These are phyloP conservation scores for Schlechtendalia chinensis DNA, from an alignment of 1,140 invertebrate genomes.

Conservation along the genomic window DNA sequence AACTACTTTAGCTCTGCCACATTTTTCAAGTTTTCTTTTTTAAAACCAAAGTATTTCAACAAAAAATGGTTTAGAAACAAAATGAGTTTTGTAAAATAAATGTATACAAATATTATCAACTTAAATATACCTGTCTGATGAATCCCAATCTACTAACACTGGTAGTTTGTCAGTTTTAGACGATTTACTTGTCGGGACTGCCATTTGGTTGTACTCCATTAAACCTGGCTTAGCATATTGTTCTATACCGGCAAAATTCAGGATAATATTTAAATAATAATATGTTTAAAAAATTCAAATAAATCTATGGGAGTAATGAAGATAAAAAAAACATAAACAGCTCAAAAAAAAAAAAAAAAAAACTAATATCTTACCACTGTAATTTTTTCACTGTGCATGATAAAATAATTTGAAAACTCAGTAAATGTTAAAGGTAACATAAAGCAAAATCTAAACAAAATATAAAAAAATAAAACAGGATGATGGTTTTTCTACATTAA, in stretches of 20 bases:
- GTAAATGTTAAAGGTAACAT: conserved; percentile 53
- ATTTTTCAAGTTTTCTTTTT: background rate
- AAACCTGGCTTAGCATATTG: conserved; percentile 60
- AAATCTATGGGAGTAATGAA: background rate
- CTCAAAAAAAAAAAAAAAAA: conserved; percentile 56
- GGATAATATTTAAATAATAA: background rate
- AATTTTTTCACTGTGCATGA: conserved; percentile 59
- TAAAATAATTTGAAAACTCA: conserved; percentile 51
- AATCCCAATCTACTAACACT: conserved; percentile 63
- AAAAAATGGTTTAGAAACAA: too few species aligned
- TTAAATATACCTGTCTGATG: conserved; percentile 58
- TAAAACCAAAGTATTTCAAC: too few species aligned
- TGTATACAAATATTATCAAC: background rate
- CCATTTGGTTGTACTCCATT: conserved; percentile 60
- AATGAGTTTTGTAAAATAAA: background rate
- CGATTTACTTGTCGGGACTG: conserved; percentile 54
- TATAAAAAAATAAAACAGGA: conserved; percentile 50
- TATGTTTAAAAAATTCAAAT: background rate
- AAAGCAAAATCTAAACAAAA: conserved; percentile 51
- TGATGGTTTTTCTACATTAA: background rate
- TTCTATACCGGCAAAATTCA: conserved; percentile 53
- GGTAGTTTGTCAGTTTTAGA: conserved; percentile 61
- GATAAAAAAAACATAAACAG: background rate
- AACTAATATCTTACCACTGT: conserved; percentile 60
- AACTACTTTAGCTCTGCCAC: too few species aligned